A percentile compares a stretch with the other conserved stretches of the same genome.
Evolutionary conservation across 2,113 vertebrate genomes (phyloP).

Genomic region (Probosciger aterrimus): DNA sequence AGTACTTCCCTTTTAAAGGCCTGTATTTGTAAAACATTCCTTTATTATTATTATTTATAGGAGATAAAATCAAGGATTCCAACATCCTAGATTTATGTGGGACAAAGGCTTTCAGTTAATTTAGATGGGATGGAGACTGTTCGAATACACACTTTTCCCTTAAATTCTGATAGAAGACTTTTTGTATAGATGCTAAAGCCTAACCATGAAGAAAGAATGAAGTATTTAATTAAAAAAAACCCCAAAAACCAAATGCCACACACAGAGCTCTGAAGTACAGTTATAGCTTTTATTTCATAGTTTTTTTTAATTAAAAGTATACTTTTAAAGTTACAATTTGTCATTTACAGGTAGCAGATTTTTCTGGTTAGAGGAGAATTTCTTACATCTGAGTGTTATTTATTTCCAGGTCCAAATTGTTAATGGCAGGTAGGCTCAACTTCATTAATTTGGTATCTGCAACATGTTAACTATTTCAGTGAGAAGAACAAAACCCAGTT

Average conservation of each 20-base stretch:
- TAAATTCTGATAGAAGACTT: not conserved
- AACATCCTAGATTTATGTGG: not conserved
- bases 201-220: not conserved
- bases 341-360: not conserved
- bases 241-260: not conserved
- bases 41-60: not conserved
- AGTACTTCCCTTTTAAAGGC: not conserved
- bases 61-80: not conserved
- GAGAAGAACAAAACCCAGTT: not conserved
- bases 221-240: not conserved
- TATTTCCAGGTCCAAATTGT: not conserved
- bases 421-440: not conserved
- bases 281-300: not conserved
- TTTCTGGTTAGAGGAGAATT: not conserved
- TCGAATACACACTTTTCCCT: not conserved
- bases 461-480: not conserved
- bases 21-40: fast-evolving
- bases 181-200: not conserved
- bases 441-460: not conserved
- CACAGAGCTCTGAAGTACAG: not conserved
- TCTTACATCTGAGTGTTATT: not conserved
- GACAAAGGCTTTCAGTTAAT: not conserved
- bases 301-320: not conserved
- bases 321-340: not conserved
- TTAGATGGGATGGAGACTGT: not conserved